Conservation (phyloP, 92 coral and sea anemone species). For the Micromussa lordhowensis region DNA sequence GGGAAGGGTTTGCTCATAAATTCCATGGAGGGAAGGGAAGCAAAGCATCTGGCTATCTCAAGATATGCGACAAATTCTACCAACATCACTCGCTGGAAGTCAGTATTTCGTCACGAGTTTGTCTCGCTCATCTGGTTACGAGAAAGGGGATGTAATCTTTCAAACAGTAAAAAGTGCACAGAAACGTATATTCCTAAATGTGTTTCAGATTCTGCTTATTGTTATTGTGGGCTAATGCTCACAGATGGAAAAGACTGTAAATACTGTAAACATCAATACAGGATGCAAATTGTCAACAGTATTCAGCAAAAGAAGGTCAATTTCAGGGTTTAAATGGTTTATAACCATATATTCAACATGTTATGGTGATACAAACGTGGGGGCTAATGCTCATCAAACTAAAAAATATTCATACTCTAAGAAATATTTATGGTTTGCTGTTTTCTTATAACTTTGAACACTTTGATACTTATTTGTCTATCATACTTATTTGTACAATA, state of each 20-base stretch:
- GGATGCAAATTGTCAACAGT: slow-evolving; percentile 53
- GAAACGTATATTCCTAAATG: slow-evolving; percentile 54
- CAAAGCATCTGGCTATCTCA: slow-evolving; percentile 54
- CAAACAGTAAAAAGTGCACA: slow-evolving; percentile 39
- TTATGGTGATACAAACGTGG: too few relatives aligned
- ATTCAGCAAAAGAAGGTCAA: slow-evolving; percentile 38
- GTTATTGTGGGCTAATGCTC: slow-evolving; percentile 55
- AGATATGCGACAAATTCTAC: slow-evolving; percentile 58
- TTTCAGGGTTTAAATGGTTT: neutral
- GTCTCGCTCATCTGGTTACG: slow-evolving; percentile 56
- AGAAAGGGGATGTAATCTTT: slow-evolving; percentile 45
- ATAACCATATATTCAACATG: too few relatives aligned
- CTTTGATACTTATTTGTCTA: too few relatives aligned
- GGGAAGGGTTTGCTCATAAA: slow-evolving; percentile 53
- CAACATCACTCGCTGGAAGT: slow-evolving; percentile 47
- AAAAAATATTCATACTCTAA: too few relatives aligned
- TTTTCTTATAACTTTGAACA: too few relatives aligned
- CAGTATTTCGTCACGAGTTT: slow-evolving; percentile 50
- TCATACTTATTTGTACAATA: too few relatives aligned
- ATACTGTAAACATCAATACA: slow-evolving; percentile 55
- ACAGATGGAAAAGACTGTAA: slow-evolving; percentile 34
- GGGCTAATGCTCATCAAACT: too few relatives aligned
- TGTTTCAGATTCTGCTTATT: slow-evolving; percentile 40
- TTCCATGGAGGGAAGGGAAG: slow-evolving; percentile 62
- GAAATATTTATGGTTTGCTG: too few relatives aligned